phyloP scores from a whole-genome alignment of 1,140 invertebrate genomes.

The Lerema accius region DNA sequence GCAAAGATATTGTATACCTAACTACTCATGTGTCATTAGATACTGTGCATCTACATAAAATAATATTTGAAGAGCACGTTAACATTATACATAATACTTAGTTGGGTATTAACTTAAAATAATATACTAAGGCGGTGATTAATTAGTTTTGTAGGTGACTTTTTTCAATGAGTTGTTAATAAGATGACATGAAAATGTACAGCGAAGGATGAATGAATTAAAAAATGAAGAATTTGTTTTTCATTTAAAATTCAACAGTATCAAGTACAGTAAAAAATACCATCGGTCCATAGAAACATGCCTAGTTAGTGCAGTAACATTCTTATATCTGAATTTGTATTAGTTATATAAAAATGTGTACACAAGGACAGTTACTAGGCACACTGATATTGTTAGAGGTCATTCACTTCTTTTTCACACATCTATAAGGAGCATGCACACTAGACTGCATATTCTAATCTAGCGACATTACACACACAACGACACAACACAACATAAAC shows the following conservation, averaged over 20 bases:
- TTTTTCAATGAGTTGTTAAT: neutral
- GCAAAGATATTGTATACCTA: conserved; percentile 2
- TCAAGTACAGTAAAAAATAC: conserved; percentile 5
- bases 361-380: conserved; percentile 24
- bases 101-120: neutral
- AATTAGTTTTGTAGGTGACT: neutral
- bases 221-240: neutral
- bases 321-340: neutral
- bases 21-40: conserved; percentile 3
- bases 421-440: conserved; percentile 46
- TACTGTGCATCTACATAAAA: conserved; percentile 1
- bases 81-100: neutral
- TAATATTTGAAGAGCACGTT: neutral
- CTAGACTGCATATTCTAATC: conserved; percentile 29
- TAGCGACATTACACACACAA: conserved; percentile 30
- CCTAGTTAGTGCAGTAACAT: conserved; percentile 31
- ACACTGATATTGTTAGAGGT: conserved; percentile 43
- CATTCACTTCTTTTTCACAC: conserved; percentile 60
- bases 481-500: conserved; percentile 8
- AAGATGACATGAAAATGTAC: conserved; percentile 15
- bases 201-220: neutral
- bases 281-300: conserved; percentile 13
- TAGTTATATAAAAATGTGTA: conserved; percentile 5
- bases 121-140: neutral
- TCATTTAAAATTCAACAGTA: neutral